Evolutionary conservation across 1,140 invertebrate genomes (phyloP).

Genomic region (Panagrolaimus sp.): DNA sequence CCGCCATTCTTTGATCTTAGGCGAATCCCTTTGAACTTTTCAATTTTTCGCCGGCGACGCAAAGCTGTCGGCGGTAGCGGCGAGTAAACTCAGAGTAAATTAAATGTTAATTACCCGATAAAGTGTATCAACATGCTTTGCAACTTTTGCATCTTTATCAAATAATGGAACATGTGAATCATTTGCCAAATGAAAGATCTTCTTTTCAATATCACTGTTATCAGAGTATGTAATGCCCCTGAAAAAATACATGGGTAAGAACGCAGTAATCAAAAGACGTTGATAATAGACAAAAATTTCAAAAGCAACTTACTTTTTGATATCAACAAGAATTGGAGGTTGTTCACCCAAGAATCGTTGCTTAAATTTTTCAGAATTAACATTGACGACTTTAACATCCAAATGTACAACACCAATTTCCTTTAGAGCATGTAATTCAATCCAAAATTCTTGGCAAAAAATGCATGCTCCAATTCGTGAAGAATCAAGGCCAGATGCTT

Average conservation of each 20-base stretch:
- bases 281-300: neutral
- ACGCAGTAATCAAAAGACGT: neutral
- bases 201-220: constrained; percentile 57
- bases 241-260: constrained; percentile 11
- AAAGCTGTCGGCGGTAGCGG: no score
- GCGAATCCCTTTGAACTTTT: no score
- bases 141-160: constrained; percentile 56
- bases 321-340: constrained; percentile 58
- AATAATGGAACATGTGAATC: constrained; percentile 58
- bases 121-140: constrained; percentile 61
- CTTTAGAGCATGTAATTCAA: constrained; percentile 75
- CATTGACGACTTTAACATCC: constrained; percentile 59
- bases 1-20: no score
- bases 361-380: constrained; percentile 60
- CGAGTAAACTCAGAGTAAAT: neutral
- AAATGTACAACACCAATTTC: constrained; percentile 58
- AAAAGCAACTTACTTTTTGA: constrained; percentile 43
- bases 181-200: constrained; percentile 58
- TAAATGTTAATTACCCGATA: constrained; percentile 58
- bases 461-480: constrained; percentile 88
- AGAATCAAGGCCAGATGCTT: constrained; percentile 88
- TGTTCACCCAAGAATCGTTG: constrained; percentile 57
- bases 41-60: no score
- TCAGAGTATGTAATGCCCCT: constrained; percentile 52
- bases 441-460: constrained; percentile 96